These are phyloP conservation scores for Parambassis ranga DNA, from an alignment of 2,797 vertebrate genomes.

Conservation along the genomic window DNA sequence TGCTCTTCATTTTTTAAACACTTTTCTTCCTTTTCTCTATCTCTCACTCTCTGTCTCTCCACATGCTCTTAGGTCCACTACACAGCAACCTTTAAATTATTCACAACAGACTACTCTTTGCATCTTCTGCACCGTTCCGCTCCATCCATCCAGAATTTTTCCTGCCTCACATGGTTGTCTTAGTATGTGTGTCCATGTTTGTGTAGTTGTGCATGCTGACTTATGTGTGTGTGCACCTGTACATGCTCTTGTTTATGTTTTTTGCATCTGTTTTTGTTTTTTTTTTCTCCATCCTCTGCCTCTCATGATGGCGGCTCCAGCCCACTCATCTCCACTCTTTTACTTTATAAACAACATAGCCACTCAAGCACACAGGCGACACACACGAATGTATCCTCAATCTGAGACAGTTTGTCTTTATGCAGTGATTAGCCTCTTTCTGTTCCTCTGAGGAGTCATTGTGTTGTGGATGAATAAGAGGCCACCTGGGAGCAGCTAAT, in stretches of 20 bases:
- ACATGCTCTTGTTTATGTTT: slow-evolving; percentile 8
- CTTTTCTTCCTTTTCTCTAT: slow-evolving; percentile 4
- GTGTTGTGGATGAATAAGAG: slow-evolving; percentile 68
- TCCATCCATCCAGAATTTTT: slow-evolving; percentile 65
- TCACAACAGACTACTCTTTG: slow-evolving; percentile 73
- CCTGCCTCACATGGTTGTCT: slow-evolving; percentile 45
- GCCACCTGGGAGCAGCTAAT: slow-evolving; percentile 77
- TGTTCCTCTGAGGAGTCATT: slow-evolving; percentile 70
- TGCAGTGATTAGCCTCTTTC: slow-evolving; percentile 67
- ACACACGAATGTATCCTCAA: slow-evolving; percentile 21
- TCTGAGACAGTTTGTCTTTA: slow-evolving; percentile 60
- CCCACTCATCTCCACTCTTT: slow-evolving; percentile 15
- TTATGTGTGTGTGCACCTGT: background rate
- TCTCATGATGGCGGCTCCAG: slow-evolving; percentile 20
- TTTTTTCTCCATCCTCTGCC: too few species aligned
- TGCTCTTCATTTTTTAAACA: background rate
- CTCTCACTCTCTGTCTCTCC: slow-evolving; percentile 16
- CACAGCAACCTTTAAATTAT: slow-evolving; percentile 75
- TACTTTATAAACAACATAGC: slow-evolving; percentile 16
- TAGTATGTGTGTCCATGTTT: background rate
- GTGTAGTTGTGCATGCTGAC: background rate
- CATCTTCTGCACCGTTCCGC: slow-evolving; percentile 59
- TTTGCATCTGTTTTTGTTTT: slow-evolving; percentile 46
- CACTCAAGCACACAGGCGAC: background rate
- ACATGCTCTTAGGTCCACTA: slow-evolving; percentile 63